phyloP scores from a whole-genome alignment of 1,140 invertebrate species.

The Drosophila micromelanica region DNA sequence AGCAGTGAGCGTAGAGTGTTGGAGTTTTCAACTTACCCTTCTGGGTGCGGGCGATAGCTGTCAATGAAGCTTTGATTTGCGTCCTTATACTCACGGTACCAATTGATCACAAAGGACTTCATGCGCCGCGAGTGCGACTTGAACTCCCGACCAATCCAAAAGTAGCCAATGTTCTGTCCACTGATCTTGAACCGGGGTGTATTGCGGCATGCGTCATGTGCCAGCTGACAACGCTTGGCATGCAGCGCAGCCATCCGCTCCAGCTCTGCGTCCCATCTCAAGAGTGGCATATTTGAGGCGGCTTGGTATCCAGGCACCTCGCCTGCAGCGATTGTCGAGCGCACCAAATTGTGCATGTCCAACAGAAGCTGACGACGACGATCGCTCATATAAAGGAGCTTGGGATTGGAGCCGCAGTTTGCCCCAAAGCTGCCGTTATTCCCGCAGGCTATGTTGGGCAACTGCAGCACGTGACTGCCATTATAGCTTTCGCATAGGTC shows the following conservation, averaged over 20 bases:
- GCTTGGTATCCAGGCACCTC: slow-evolving; percentile 58
- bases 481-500: slow-evolving; percentile 67
- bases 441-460: slow-evolving; percentile 62
- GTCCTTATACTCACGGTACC: slow-evolving; percentile 74
- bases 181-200: slow-evolving; percentile 61
- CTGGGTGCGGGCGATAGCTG: slow-evolving; percentile 64
- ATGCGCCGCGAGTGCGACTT: slow-evolving; percentile 77
- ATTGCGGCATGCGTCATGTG: slow-evolving; percentile 76
- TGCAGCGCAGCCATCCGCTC: slow-evolving; percentile 71
- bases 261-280: slow-evolving; percentile 77
- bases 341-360: slow-evolving; percentile 77
- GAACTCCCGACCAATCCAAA: slow-evolving; percentile 75
- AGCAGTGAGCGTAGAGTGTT: background rate
- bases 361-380: slow-evolving; percentile 67
- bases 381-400: slow-evolving; percentile 70
- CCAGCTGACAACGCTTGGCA: slow-evolving; percentile 69
- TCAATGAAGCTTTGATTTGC: slow-evolving; percentile 76
- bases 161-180: slow-evolving; percentile 80
- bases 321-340: slow-evolving; percentile 64
- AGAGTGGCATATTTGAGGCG: slow-evolving; percentile 67
- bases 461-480: slow-evolving; percentile 64
- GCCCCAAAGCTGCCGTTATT: slow-evolving; percentile 65
- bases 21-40: slow-evolving; percentile 52
- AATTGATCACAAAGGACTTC: slow-evolving; percentile 74
- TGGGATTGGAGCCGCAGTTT: slow-evolving; percentile 60